These are phyloP conservation scores for Entomyzon cyanotis DNA, from an alignment of 2,113 vertebrate genomes.

Conservation along the genomic window DNA sequence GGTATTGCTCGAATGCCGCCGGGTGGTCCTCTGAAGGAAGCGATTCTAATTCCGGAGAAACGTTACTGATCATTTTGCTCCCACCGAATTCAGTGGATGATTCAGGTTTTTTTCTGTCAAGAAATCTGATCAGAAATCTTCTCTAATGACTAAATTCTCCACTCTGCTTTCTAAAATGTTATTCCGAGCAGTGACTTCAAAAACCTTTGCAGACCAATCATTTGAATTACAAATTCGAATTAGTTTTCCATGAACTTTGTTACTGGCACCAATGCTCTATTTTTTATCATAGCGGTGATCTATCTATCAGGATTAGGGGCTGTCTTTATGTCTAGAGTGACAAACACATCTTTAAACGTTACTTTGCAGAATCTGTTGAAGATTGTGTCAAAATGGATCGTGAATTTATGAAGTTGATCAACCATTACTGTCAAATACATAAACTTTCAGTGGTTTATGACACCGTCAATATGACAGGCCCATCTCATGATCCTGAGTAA, in stretches of 20 bases:
- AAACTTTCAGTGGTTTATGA: rapidly evolving
- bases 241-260: neutral
- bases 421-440: constrained; percentile 33
- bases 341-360: neutral
- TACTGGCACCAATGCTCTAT: neutral
- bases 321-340: neutral
- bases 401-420: constrained; percentile 14
- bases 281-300: neutral
- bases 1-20: rapidly evolving
- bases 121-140: neutral
- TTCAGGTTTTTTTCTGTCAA: neutral
- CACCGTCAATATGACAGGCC: rapidly evolving
- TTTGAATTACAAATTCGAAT: neutral
- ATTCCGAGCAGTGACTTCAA: neutral
- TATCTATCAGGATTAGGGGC: neutral
- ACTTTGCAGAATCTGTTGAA: neutral
- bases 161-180: neutral
- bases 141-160: neutral
- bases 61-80: neutral
- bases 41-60: neutral
- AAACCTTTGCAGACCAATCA: neutral
- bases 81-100: neutral
- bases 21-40: no score
- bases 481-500: constrained; percentile 57
- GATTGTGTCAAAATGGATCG: neutral